Evolutionary conservation across 1,140 invertebrate genomes (phyloP).

Genomic region (Frieseomelitta varia): DNA sequence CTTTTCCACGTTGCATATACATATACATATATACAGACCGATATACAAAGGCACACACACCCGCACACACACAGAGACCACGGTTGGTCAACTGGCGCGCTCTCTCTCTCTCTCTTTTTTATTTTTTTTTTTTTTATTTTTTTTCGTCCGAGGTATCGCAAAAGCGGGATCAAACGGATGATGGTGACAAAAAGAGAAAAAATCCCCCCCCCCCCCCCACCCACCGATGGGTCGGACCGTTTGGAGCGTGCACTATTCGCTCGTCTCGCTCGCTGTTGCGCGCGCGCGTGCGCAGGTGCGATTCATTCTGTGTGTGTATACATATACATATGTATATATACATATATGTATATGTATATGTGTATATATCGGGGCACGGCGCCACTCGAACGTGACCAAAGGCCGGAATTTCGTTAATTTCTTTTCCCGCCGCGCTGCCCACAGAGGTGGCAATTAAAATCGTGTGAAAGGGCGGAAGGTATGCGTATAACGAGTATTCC

Average conservation of each 20-base stretch:
- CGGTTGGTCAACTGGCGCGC: neutral
- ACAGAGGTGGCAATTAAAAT: constrained; percentile 53
- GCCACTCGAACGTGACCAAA: constrained; percentile 46
- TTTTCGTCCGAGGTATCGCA: constrained; percentile 31
- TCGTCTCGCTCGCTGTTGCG: neutral
- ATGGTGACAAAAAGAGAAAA: constrained; percentile 64
- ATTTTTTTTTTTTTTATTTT: neutral
- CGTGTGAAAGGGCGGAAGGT: constrained; percentile 45
- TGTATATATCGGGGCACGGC: neutral
- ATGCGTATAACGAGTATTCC: constrained; percentile 51
- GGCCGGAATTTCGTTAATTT: constrained; percentile 52
- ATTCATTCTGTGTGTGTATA: constrained; percentile 32
- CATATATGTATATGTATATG: neutral
- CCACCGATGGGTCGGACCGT: neutral
- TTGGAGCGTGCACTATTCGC: neutral
- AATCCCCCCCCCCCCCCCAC: neutral
- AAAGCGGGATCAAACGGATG: constrained; percentile 69
- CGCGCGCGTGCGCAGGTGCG: constrained; percentile 2
- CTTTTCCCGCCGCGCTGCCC: constrained; percentile 38
- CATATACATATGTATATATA: no score
- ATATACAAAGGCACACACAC: neutral
- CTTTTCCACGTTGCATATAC: neutral
- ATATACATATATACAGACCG: neutral
- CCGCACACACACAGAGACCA: neutral
- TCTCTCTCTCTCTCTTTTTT: no score